Evolutionary conservation across 2,888 invertebrate genomes (phyloP), one percentile per base, ranked within the genome.

Genomic region (Hydroisotoma schaefferi): DNA sequence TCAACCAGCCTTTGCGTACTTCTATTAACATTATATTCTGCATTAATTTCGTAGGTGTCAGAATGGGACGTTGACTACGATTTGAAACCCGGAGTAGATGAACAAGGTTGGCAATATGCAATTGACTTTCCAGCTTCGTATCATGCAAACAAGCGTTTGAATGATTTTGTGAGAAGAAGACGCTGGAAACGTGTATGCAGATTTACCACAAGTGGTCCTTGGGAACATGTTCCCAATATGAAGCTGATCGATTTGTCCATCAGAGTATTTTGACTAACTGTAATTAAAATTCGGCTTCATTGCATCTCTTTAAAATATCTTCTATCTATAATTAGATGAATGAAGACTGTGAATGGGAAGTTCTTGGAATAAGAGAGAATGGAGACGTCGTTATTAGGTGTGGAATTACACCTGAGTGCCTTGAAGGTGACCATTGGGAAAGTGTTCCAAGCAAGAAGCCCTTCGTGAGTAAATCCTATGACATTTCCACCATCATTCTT

Each of bases 71-170:
- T 93, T n/a, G 94, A 94, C 78, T 93, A 88, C 75, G 87, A 88
- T 75, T 87, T 89, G 8, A 87, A 90, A 0, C 92, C 91, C 1
- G 94, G 93, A 2, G 90, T 90, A 0, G 94, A 94, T 76, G 83
- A 84, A 60, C 90, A 93, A 69, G 94, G 94, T 2, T 94, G 94
- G 94, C 94, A 94, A 75, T 94, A 94, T 77, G 93, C 94, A 0
- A 87, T 90, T 1, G 93, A 94, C 78, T 94, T 94, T 75, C 91
- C 93, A 1, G 85, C 89, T 1, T 84, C 85, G 10, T 94, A 90
- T 77, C 93, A 92, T 75, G 86, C 87, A 0, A 84, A 86, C 73
- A 92, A 91, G 78, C 83, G 87, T 68, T 87, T 93, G 68, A 91
- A 91, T 0, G 94, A 94, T 77, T 91, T 90, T 74, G 93, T 93